phyloP scores from a whole-genome alignment of 2,113 vertebrate genomes.

The Rhabdomys dilectus region DNA sequence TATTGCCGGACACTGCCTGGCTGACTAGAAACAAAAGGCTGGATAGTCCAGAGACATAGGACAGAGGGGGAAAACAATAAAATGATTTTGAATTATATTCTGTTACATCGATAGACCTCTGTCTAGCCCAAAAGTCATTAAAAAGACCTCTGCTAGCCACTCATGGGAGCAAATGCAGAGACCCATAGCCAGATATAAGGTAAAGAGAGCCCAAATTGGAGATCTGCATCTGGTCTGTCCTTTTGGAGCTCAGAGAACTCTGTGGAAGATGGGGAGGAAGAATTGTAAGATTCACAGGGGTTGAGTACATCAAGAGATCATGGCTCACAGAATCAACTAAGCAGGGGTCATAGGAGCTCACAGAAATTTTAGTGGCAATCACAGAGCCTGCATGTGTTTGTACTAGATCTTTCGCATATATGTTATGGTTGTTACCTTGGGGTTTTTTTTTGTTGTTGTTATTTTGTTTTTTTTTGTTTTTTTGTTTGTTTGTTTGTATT shows the following conservation, averaged over 20 bases:
- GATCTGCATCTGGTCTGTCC: neutral
- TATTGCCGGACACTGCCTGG: neutral
- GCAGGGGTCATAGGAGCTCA: neutral
- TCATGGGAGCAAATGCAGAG: neutral
- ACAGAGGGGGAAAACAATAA: neutral
- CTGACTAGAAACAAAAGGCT: neutral
- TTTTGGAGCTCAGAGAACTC: neutral
- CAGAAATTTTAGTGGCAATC: neutral
- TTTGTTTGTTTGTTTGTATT: neutral
- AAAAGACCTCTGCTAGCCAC: neutral
- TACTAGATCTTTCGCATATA: neutral
- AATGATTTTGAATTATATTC: neutral
- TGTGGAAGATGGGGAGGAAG: neutral
- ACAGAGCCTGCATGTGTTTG: neutral
- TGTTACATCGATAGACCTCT: neutral
- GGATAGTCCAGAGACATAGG: neutral
- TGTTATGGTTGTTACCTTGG: neutral
- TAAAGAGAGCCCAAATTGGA: neutral
- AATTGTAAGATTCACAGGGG: neutral
- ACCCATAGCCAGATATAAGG: neutral
- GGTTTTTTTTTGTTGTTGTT: too few species aligned
- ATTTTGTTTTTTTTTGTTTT: too few species aligned
- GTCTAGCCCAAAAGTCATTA: neutral
- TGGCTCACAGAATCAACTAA: neutral
- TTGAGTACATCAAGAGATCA: neutral